Base-by-base conservation (phyloP, 2,113 vertebrate genomes). In the Calonectris borealis region DNA sequence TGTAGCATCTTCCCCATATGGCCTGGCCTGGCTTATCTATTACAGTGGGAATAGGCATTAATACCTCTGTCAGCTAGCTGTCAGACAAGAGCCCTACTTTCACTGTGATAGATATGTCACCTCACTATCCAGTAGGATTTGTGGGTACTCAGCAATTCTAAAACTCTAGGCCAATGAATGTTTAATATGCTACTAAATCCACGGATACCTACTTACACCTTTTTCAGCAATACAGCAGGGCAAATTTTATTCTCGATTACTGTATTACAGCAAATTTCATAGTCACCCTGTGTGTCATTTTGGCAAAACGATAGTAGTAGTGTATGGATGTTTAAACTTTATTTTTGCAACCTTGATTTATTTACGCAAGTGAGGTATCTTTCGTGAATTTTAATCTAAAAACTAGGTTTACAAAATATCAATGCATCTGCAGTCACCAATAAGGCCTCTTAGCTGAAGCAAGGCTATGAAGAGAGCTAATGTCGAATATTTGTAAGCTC, bases 361-460 rank as follows among this genome's bases (percentile, higher is more conserved):
- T 98, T 97, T 98, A 98, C 86, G 88, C 96, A 97, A 97, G 97
- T 93, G 96, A 97, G 95, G 92, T 58, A 68, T 83, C 85, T 94
- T 97, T 97, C 95, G 97, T 97, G 88, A 96, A 98, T 98, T 97
- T 97, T 97, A 97, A 98, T 97, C 84, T 73, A 69, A 97, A 97
- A 96, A 86, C 57, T 84, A 91, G 11, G 20, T 95, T 97, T 97
- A 94, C 96, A 97, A 98, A 97, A 90, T 95, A 96, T 89, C 94
- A 82, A 36, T 79, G 88, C 91, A 93, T 94, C 85, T 97, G 76
- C 93, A 94, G 92, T 95, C 93, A 91, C 92, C 88, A 91, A 13
- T 91, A 97, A 88, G 86, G 91, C 88, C 86, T 97, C 95, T 92
- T 97, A 96, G 93, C 90, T 96, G 88, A 93, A 69, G 68, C 97